Base-by-base conservation (phyloP, 2,797 vertebrate genomes). In the Amazona ochrocephala region DNA sequence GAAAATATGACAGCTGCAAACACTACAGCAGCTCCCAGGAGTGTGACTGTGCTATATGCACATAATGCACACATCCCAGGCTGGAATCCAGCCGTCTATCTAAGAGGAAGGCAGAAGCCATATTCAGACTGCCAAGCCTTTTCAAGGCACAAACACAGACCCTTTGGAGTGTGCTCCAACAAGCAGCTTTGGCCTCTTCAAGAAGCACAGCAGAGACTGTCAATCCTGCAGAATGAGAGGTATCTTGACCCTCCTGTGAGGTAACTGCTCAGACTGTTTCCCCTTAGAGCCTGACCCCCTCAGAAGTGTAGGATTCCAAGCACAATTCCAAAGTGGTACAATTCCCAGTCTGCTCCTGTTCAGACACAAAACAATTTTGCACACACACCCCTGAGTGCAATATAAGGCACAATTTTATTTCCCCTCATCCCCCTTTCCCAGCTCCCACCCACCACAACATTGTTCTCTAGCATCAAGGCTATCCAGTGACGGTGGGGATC, bases 321-420 rank as follows among this genome's bases (percentile, higher is more conserved):
- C 23, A 58, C n/a, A 34, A 58, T 34, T 34, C n/a, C 22, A 1
- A 34, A 16, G 56, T 17, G 7, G 7, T 37, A 37, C 22, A 58
- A 23, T 39, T 60, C 78, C 54, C 44, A 61, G 73, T 65, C 72
- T n/a, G 17, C 30, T 87, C 23, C 73, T 61, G 9, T 73, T 68
- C 5, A 29, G 64, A 26, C 53, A 87, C 42, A 50, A 89, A 93
- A 91, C 29, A 86, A 81, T 26, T 89, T 11, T 62, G 54, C 47
- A 29, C 42, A 86, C 66, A 60, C 44, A 78, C 3, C 29, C 37
- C 34, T 2, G 4, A 11, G 13, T 53, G n/a, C 20, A 93, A 88
- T 26, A 82, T 76, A 97, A 95, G 95, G 90, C 95, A 95, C 45
- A 0, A 22, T 41, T 96, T 97, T 94, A 96, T 96, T 96, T 87